Conservation (phyloP, 2,797 vertebrate species). For the Sternarchorhynchus goeldii region DNA sequence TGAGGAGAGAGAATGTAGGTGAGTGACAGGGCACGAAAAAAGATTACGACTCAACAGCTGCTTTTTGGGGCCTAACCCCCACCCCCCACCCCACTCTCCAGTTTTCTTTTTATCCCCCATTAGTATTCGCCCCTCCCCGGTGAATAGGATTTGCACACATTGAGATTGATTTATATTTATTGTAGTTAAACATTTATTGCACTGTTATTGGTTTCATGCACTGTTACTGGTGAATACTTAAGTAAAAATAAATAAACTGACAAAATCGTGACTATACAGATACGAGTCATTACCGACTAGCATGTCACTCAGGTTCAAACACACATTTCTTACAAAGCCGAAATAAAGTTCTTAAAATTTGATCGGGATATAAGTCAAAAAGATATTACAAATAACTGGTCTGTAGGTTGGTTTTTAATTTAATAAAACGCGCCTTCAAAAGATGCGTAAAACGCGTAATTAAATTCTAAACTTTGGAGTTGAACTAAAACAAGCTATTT, state of each 20-base stretch:
- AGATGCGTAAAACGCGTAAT: conserved; percentile 14
- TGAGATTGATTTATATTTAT: conserved; percentile 84
- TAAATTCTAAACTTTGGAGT: background rate
- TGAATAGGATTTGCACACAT: conserved; percentile 79
- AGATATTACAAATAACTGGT: background rate
- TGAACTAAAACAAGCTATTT: background rate
- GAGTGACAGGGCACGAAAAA: conserved; percentile 87
- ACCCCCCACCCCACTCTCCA: conserved; percentile 40
- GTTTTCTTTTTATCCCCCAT: conserved; percentile 57
- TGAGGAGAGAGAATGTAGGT: conserved; percentile 69
- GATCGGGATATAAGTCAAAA: too few relatives aligned
- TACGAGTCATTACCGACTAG: background rate
- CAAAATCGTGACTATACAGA: background rate
- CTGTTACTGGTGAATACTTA: conserved; percentile 13
- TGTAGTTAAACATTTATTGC: conserved; percentile 85
- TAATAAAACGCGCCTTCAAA: background rate
- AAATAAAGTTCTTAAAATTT: too few relatives aligned
- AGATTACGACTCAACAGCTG: conserved; percentile 87
- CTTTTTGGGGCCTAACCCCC: conserved; percentile 66
- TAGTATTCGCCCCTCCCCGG: conserved; percentile 66
- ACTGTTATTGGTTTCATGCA: conserved; percentile 63
- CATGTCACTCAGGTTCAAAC: too few relatives aligned
- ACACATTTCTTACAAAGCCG: too few relatives aligned
- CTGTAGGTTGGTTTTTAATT: background rate
- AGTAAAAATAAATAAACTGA: background rate